A percentile compares a stretch with the other conserved stretches of the same genome.
Conservation (phyloP, 1,140 invertebrate genomes). For the Drosophila trapezifrons region DNA sequence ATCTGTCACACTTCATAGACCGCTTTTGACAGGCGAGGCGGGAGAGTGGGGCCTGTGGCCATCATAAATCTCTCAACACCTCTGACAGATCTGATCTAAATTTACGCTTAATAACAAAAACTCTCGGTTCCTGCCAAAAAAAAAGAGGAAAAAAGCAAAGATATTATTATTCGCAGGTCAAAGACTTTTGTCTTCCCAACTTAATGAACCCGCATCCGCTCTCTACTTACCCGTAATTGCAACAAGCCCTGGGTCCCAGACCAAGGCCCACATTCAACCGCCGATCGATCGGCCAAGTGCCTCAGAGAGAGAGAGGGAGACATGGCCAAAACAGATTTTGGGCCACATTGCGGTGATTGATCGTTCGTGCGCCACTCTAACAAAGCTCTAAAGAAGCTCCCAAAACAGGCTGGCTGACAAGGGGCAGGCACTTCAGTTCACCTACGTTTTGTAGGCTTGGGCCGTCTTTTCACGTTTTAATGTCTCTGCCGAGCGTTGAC, state of each 20-base stretch:
- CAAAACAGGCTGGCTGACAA: constrained; percentile 14
- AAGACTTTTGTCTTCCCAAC: constrained; percentile 38
- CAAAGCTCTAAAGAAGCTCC: constrained; percentile 26
- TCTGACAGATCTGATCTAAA: constrained; percentile 64
- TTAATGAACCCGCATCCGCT: constrained; percentile 64
- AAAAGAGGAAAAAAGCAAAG: not conserved
- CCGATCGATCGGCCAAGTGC: constrained; percentile 39
- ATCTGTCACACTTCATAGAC: constrained; percentile 49
- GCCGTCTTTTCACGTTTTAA: constrained; percentile 15
- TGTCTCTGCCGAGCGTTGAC: constrained; percentile 44
- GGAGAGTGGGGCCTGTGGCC: constrained; percentile 19
- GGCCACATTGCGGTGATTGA: constrained; percentile 61
- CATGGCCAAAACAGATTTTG: constrained; percentile 59
- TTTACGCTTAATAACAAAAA: constrained; percentile 45
- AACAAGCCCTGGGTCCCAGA: constrained; percentile 44
- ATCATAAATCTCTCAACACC: constrained; percentile 63
- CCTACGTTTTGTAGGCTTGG: constrained; percentile 26
- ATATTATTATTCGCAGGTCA: constrained; percentile 54
- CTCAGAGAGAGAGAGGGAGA: constrained; percentile 34
- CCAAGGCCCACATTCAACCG: constrained; percentile 42
- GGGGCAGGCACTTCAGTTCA: constrained; percentile 16
- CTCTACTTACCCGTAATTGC: constrained; percentile 58
- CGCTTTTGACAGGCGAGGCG: constrained; percentile 27
- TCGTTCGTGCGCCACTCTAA: constrained; percentile 63
- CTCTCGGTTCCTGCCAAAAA: constrained; percentile 37